A percentile compares a stretch with the other conserved stretches of the same genome.
phyloP scores from a whole-genome alignment of 2,888 invertebrate species.

The Aquatica leii region DNA sequence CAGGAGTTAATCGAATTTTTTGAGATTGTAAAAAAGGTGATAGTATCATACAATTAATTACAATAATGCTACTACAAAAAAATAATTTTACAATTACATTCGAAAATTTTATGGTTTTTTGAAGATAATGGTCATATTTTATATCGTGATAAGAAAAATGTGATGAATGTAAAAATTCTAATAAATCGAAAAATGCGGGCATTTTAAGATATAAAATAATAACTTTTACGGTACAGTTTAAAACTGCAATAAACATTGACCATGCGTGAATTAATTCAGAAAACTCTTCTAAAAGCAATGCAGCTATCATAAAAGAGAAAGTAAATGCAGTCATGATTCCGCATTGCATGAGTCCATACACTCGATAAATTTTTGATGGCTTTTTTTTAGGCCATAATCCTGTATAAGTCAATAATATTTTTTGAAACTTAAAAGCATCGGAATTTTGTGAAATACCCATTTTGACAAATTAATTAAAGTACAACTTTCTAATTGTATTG shows the following conservation, averaged over 20 bases:
- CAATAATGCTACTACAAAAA: conserved; percentile 20
- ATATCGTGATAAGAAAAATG: conserved; percentile 25
- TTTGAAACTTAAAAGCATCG: conserved; percentile 9
- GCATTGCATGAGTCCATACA: neutral
- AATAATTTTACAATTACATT: conserved; percentile 15
- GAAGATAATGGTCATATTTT: conserved; percentile 16
- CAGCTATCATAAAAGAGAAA: conserved; percentile 14
- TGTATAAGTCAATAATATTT: neutral
- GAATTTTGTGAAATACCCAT: conserved; percentile 6
- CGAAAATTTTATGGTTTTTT: conserved; percentile 15
- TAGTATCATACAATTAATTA: conserved; percentile 4
- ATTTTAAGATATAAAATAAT: conserved; percentile 20
- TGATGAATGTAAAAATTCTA: conserved; percentile 22
- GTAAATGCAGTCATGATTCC: neutral
- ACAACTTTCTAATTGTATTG: too few species aligned
- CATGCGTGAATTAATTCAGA: conserved; percentile 20
- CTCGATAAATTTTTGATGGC: neutral
- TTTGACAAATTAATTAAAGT: too few species aligned
- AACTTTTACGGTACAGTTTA: conserved; percentile 24
- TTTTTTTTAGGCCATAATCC: conserved; percentile 13
- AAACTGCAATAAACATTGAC: conserved; percentile 18
- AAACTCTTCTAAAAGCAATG: conserved; percentile 13
- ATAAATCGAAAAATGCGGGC: conserved; percentile 17
- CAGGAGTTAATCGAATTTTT: conserved; percentile 13
- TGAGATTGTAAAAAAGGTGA: conserved; percentile 1